Conservation (phyloP, 2,888 invertebrate genomes). For the Rhaphigaster nebulosa region DNA sequence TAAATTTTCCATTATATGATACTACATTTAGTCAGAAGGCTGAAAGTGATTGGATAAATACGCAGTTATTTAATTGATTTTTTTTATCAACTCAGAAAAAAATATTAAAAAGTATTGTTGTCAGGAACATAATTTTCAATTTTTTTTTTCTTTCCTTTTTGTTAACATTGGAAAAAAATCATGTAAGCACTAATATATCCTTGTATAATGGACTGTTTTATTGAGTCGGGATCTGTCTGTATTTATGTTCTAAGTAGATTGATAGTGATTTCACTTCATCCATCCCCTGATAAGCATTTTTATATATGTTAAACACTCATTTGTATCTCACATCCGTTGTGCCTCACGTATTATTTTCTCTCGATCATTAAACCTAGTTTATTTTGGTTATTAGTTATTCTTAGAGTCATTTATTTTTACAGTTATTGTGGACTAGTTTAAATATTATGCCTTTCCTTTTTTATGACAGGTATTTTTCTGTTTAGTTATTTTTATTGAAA, state of each 20-base stretch:
- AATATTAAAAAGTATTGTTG: neutral
- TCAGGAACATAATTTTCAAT: neutral
- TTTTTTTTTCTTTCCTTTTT: neutral
- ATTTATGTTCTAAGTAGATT: neutral
- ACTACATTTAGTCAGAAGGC: no score
- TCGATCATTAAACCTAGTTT: neutral
- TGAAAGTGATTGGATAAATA: no score
- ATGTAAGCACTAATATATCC: neutral
- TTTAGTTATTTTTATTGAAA: neutral
- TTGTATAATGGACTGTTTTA: neutral
- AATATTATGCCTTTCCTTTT: neutral
- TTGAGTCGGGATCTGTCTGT: constrained; percentile 23
- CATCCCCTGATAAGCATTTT: neutral
- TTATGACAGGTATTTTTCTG: neutral
- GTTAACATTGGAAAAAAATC: neutral
- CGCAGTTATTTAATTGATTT: no score
- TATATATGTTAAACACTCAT: neutral
- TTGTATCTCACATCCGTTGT: neutral
- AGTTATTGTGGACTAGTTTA: neutral
- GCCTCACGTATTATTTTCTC: neutral
- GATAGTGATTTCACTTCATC: neutral
- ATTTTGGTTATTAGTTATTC: neutral
- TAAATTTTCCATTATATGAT: no score
- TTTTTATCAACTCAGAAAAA: neutral
- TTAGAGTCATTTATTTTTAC: neutral